Evolutionary conservation across 2,797 vertebrate genomes (phyloP), one percentile per base, ranked within the genome.

Genomic region (Pipistrellus pipistrellus): DNA sequence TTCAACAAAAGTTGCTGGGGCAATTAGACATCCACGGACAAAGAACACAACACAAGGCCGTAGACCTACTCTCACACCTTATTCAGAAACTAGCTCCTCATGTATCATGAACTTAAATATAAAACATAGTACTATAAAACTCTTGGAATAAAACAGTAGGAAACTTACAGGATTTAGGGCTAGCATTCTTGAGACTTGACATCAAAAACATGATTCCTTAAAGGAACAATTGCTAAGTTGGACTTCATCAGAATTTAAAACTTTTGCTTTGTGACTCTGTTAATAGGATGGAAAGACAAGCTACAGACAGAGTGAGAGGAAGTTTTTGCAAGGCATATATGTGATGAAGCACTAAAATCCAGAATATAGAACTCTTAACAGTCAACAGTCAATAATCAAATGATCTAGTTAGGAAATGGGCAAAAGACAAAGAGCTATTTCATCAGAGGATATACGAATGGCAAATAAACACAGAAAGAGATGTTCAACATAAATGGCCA

Each of bases 61-160:
- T 64, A 64, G 78, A 53, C 13, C 18, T 62, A 51, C 30, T 82
- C 77, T 82, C 68, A 82, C 44, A 72, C 6, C 12, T 51, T 85
- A 55, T 25, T 8, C 23, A 72, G 78, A 90, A 85, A 66, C 80
- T 80, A 80, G n/a, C 55, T 64, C 55, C 75, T 78, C 17, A 20
- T 38, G 23, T 53, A 87, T 76, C 30, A 53, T 46, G 27, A 71
- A 64, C 41, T 71, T 83, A 53, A 64, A 78, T 51, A 32, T 68
- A 77, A 89, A 86, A 51, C 27, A 68, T 76, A 82, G 76, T 75
- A 86, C 13, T 73, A n/a, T 18, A 62, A 35, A 86, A 57, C 15
- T 86, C 48, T 76, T 76, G 82, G 84, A 76, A 82, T 82, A 32
- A 87, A 76, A 75, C 55, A 25, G 38, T 32, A 76, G 77, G 27